phyloP scores from a whole-genome alignment of 2,113 vertebrate genomes.

The Gallinago paraguaiae region DNA sequence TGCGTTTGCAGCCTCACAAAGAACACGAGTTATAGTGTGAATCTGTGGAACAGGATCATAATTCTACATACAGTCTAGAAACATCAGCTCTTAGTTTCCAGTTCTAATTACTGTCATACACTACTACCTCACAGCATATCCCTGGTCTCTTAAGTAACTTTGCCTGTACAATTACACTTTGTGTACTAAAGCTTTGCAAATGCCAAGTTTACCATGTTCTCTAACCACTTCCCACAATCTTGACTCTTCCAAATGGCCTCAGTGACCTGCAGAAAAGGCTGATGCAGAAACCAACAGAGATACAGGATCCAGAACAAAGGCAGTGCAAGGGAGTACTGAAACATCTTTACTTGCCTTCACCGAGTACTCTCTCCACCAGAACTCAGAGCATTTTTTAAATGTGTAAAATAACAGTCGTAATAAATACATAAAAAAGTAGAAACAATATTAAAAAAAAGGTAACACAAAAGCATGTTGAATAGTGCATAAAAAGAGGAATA shows the following conservation, averaged over 20 bases:
- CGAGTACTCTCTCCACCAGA: background rate
- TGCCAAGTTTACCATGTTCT: background rate
- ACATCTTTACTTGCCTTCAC: background rate
- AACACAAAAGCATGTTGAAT: background rate
- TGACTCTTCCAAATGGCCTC: background rate
- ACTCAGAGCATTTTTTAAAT: background rate
- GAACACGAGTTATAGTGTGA: background rate
- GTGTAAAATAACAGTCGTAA: background rate
- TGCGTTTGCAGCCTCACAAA: background rate
- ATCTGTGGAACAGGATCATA: background rate
- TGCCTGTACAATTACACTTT: background rate
- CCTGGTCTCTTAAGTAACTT: background rate
- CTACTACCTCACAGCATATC: fast-evolving
- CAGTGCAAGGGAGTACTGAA: background rate
- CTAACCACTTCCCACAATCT: background rate
- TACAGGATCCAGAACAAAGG: background rate
- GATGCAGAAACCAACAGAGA: background rate
- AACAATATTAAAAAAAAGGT: background rate
- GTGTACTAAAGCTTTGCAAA: background rate
- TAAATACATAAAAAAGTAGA: background rate
- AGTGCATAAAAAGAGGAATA: background rate
- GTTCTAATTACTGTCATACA: background rate
- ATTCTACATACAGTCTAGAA: background rate
- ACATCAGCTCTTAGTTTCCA: background rate
- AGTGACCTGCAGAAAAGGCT: background rate